A percentile compares a stretch with the other conserved stretches of the same genome.
Evolutionary conservation across 2,888 invertebrate species (phyloP).

Genomic region (Chydorus sphaericus): DNA sequence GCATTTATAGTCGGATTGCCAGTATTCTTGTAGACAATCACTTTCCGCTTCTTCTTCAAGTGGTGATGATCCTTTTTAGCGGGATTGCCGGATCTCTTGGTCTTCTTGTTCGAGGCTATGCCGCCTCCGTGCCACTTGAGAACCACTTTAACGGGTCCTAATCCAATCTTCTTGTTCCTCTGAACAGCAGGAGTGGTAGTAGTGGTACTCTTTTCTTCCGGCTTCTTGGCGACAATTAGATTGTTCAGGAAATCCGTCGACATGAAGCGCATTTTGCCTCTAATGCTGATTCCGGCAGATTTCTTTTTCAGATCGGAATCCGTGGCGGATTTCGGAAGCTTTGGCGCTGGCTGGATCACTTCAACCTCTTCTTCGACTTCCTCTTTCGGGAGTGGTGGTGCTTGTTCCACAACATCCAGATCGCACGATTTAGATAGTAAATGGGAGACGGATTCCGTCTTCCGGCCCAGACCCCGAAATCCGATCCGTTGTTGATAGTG

Average conservation of each 20-base stretch:
- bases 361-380: not conserved
- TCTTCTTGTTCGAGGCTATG: conserved; percentile 13
- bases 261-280: too few species aligned
- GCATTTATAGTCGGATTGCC: not conserved
- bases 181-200: not conserved
- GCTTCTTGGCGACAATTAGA: too few species aligned
- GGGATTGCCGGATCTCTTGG: conserved; percentile 31
- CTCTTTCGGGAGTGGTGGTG: not conserved
- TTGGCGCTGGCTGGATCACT: not conserved
- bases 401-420: conserved; percentile 1
- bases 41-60: conserved; percentile 37
- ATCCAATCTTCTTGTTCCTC: conserved; percentile 8
- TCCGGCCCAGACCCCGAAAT: conserved; percentile 2
- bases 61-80: conserved; percentile 20
- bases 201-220: not conserved
- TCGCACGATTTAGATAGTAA: not conserved
- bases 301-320: conserved; percentile 1
- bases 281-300: not conserved
- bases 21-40: conserved; percentile 51
- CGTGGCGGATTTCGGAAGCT: conserved; percentile 8
- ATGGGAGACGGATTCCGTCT: conserved; percentile 9
- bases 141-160: conserved; percentile 12
- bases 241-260: too few species aligned
- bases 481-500: not conserved
- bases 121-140: conserved; percentile 14